phyloP scores from a whole-genome alignment of 2,888 invertebrate species.

The Schrankia costaestrigalis region DNA sequence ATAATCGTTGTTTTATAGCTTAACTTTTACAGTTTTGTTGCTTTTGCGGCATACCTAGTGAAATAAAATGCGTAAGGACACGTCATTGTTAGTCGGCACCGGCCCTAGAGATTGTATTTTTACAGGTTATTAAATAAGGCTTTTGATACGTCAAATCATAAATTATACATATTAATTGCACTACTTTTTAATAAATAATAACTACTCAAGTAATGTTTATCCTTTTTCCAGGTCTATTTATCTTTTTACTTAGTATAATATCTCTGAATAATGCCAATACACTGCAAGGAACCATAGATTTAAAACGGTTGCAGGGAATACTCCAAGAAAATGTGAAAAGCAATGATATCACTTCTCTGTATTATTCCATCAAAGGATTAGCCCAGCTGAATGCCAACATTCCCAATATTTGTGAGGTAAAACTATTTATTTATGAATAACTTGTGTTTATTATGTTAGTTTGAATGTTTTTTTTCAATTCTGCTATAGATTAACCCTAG shows the following conservation, averaged over 20 bases:
- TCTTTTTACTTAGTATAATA: slow-evolving; percentile 49
- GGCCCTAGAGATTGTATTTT: slow-evolving; percentile 11
- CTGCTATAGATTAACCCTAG: neutral
- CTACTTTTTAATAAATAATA: too few species aligned
- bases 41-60: neutral
- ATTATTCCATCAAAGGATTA: slow-evolving; percentile 88
- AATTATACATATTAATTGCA: neutral
- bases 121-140: slow-evolving; percentile 24
- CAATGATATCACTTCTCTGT: slow-evolving; percentile 83
- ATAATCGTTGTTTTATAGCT: too few species aligned
- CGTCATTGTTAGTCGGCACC: slow-evolving; percentile 50
- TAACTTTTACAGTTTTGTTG: too few species aligned
- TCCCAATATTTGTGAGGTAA: slow-evolving; percentile 82
- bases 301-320: slow-evolving; percentile 60
- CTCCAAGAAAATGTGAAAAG: slow-evolving; percentile 73
- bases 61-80: slow-evolving; percentile 42
- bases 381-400: slow-evolving; percentile 83
- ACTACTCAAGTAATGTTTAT: too few species aligned
- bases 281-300: slow-evolving; percentile 64
- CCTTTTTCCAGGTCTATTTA: slow-evolving; percentile 48
- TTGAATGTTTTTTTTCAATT: too few species aligned
- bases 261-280: slow-evolving; percentile 52
- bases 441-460: neutral
- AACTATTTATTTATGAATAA: slow-evolving; percentile 5
- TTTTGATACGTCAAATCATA: neutral